A percentile compares a stretch with the other conserved stretches of the same genome.
These are phyloP conservation scores for Sebastes alutus DNA, from an alignment of 2,797 vertebrate genomes.

Conservation along the genomic window DNA sequence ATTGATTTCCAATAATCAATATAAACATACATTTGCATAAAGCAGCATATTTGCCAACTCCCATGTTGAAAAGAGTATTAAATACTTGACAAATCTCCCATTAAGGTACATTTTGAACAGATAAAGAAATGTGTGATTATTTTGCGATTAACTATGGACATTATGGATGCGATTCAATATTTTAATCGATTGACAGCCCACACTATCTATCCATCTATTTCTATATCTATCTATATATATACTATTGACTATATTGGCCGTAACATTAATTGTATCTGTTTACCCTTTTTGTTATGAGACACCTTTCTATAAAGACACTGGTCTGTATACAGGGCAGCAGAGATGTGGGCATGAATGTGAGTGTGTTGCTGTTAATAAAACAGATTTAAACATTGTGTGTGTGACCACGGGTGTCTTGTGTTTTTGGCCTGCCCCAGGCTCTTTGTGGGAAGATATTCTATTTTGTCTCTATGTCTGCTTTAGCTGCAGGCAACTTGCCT, in stretches of 20 bases:
- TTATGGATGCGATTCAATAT: too few species aligned
- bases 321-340: background rate
- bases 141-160: too few species aligned
- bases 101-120: too few species aligned
- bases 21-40: too few species aligned
- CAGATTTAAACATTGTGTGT: conserved; percentile 40
- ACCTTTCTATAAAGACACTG: background rate
- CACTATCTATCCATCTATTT: too few species aligned
- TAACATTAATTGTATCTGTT: background rate
- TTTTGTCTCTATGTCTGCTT: conserved; percentile 53
- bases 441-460: conserved; percentile 56
- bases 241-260: background rate
- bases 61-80: too few species aligned
- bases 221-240: background rate
- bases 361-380: conserved; percentile 45
- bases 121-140: too few species aligned
- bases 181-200: too few species aligned
- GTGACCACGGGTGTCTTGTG: background rate
- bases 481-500: conserved; percentile 56
- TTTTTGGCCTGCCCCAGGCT: conserved; percentile 49
- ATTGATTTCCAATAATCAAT: too few species aligned
- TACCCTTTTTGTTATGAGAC: background rate
- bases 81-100: too few species aligned
- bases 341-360: background rate
- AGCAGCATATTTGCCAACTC: too few species aligned